Base-by-base conservation (phyloP, 1,140 invertebrate genomes). In the Portunus trituberculatus region DNA sequence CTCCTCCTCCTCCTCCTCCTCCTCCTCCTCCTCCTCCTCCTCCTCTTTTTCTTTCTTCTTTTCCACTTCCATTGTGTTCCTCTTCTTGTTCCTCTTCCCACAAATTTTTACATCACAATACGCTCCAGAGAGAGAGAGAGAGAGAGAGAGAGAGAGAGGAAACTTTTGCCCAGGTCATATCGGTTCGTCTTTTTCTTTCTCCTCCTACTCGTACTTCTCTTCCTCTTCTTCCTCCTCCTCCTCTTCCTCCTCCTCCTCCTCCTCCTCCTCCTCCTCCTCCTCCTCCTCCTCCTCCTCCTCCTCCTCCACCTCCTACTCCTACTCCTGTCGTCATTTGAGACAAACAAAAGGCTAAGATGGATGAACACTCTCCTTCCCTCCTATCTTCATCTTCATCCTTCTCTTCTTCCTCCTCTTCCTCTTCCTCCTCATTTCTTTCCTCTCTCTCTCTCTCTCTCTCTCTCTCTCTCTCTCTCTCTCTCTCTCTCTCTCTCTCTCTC, bases 131-230 rank as follows among this genome's bases (percentile, higher is more conserved):
- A 20, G 67, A 20, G 6, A 76, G 67, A 76, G 67, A 76, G 67
- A 76, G 67, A 76, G 67, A 76, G 67, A 76, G 67, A 76, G 67
- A 76, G 67, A 76, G 67, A 76, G 67, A 76, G 67, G 16, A n/a
- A n/a, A 76, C 20, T 59, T 76, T 25, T 76, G 67, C 0, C 16
- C 67, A 76, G 67, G 12, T 76, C 67, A 76, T 76, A 76, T 76
- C 52, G 20, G 52, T 59, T 59, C 52, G 12, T 20, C 52, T 20
- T 39, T 59, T 59, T 59, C 52, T 59, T 59, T 10, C 52, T 12
- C 52, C 39, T 39, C 39, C 39, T 82, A 4, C 76, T 82, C 76
- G 76, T 20, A 28, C 90, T 31, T 29, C 48, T 67, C 14, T n/a
- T 31, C 45, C 87, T 45, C 32, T 28, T 48, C 46, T 8, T 59